These are phyloP conservation scores for Brachionus asplanchnoidis DNA, from an alignment of 1,140 invertebrate species.

Conservation along the genomic window DNA sequence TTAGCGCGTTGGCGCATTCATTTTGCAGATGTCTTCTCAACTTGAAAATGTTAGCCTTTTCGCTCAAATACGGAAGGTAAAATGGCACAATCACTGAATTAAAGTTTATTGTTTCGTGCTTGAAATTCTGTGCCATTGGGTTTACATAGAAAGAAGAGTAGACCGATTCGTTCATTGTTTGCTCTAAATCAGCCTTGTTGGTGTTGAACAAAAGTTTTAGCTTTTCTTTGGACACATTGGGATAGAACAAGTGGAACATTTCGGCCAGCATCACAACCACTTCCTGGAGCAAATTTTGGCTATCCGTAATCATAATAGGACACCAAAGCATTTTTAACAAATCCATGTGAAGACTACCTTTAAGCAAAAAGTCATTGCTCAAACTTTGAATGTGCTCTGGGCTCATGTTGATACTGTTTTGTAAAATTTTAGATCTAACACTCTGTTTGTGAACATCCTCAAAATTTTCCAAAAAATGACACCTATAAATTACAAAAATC, in stretches of 20 bases:
- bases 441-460: constrained; percentile 1
- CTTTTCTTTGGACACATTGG: constrained; percentile 14
- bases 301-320: constrained; percentile 27
- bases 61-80: background rate
- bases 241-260: background rate
- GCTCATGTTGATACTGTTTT: background rate
- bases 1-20: background rate
- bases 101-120: background rate
- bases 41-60: background rate
- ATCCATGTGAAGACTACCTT: background rate
- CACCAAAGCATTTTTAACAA: constrained; percentile 18
- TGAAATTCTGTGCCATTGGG: background rate
- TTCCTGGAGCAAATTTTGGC: background rate
- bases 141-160: constrained; percentile 9
- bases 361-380: constrained; percentile 5
- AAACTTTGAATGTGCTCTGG: background rate
- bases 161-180: background rate
- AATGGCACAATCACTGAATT: constrained; percentile 17
- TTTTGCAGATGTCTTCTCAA: background rate
- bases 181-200: background rate
- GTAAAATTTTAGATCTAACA: constrained; percentile 13
- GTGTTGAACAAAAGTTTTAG: background rate
- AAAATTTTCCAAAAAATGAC: constrained; percentile 12
- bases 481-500: background rate
- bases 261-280: background rate